phyloP scores from a whole-genome alignment of 2,113 vertebrate species.

The Stictonetta naevosa region DNA sequence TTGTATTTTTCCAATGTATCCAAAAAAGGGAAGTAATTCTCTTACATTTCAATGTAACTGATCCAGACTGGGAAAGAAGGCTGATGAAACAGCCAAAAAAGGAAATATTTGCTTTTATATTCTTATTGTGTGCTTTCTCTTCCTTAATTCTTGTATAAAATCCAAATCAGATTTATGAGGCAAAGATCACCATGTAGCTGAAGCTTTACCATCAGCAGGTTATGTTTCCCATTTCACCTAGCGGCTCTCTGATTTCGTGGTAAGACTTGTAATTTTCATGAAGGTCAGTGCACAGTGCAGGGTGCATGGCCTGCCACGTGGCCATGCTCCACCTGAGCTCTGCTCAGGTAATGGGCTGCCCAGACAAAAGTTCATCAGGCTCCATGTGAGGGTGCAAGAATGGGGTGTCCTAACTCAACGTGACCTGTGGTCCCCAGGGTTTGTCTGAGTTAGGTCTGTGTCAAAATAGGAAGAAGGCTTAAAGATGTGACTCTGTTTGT shows the following conservation, averaged over 20 bases:
- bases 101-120: neutral
- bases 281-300: neutral
- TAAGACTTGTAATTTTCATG: neutral
- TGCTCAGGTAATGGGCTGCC: neutral
- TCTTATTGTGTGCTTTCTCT: neutral
- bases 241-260: neutral
- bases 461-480: neutral
- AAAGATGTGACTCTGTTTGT: neutral
- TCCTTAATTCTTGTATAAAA: slow-evolving; percentile 3
- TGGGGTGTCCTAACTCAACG: neutral
- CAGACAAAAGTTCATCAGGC: neutral
- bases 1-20: neutral
- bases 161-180: neutral
- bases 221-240: neutral
- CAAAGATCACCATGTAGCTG: neutral
- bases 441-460: neutral
- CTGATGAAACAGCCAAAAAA: neutral
- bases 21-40: slow-evolving; percentile 45
- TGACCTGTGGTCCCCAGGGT: neutral
- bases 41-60: neutral
- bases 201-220: neutral
- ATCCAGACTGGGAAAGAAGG: neutral
- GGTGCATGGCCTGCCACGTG: neutral
- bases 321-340: neutral
- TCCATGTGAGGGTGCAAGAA: neutral